Conservation (phyloP, 2,888 invertebrate species). For the Drosophila emarginata region DNA sequence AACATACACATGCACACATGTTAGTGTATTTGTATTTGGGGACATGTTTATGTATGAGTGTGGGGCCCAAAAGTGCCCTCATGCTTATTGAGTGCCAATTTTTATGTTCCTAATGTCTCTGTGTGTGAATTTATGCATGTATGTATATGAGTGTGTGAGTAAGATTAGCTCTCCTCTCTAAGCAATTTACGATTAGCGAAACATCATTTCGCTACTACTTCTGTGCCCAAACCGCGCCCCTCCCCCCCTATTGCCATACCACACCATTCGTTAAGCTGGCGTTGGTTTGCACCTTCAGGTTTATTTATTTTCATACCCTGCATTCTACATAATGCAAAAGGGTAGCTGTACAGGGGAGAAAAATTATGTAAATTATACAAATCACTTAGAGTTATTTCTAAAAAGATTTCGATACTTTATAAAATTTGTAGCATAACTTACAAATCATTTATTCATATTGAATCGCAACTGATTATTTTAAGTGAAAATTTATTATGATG, state of each 20-base stretch:
- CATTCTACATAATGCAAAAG: not conserved
- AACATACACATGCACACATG: conserved; percentile 19
- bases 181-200: conserved; percentile 66
- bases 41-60: conserved; percentile 15
- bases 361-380: too few relatives aligned
- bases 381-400: too few relatives aligned
- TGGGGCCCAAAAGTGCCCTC: conserved; percentile 53
- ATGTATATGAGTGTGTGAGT: conserved; percentile 26
- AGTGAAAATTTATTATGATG: too few relatives aligned
- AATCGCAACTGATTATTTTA: too few relatives aligned
- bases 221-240: too few relatives aligned
- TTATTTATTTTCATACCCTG: conserved; percentile 9
- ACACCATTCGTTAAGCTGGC: conserved; percentile 28
- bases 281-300: conserved; percentile 52
- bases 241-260: not conserved
- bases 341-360: not conserved
- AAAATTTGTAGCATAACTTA: too few relatives aligned
- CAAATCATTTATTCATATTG: too few relatives aligned
- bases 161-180: conserved; percentile 53
- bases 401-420: too few relatives aligned
- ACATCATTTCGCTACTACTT: conserved; percentile 30
- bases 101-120: conserved; percentile 62
- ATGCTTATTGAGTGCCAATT: conserved; percentile 74
- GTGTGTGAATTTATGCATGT: conserved; percentile 19
- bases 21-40: conserved; percentile 19